Conservation (phyloP, 2,888 invertebrate species). For the Rhodophaea formosa region DNA sequence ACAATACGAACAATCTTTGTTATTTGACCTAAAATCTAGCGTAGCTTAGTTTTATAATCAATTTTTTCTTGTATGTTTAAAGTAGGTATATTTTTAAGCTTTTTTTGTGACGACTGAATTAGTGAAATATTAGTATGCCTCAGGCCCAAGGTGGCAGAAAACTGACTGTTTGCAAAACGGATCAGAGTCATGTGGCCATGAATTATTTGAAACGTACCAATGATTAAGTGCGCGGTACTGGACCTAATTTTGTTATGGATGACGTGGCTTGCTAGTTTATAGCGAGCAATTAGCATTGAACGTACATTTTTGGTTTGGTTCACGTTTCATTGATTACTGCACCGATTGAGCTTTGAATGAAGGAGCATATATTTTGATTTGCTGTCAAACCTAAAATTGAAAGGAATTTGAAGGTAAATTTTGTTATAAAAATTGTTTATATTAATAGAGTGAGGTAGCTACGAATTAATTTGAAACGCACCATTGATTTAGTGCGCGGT, state of each 20-base stretch:
- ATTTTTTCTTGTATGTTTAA: too few relatives aligned
- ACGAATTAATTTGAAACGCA: conserved; percentile 70
- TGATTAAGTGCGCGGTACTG: conserved; percentile 65
- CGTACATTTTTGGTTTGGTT: not conserved
- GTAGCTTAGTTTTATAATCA: too few relatives aligned
- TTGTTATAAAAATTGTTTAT: too few relatives aligned
- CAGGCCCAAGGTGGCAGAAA: conserved; percentile 44
- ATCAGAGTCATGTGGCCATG: conserved; percentile 58
- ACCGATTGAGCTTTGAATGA: too few relatives aligned
- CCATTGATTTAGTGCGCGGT: conserved; percentile 65
- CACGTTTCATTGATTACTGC: not conserved
- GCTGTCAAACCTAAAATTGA: too few relatives aligned
- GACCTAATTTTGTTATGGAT: conserved; percentile 61
- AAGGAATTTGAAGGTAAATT: too few relatives aligned
- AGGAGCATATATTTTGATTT: too few relatives aligned
- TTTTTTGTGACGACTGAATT: too few relatives aligned
- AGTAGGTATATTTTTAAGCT: too few relatives aligned
- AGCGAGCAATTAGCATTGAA: conserved; percentile 45
- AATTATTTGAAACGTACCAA: conserved; percentile 71
- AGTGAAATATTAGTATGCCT: too few relatives aligned
- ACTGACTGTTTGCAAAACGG: conserved; percentile 55
- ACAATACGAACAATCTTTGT: too few relatives aligned
- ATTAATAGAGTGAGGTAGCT: conserved; percentile 56
- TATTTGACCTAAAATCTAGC: too few relatives aligned
- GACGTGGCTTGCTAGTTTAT: conserved; percentile 55